Evolutionary conservation across 2,113 vertebrate species (phyloP), one percentile per base, ranked within the genome.

Genomic region (Choloepus hoffmanni): DNA sequence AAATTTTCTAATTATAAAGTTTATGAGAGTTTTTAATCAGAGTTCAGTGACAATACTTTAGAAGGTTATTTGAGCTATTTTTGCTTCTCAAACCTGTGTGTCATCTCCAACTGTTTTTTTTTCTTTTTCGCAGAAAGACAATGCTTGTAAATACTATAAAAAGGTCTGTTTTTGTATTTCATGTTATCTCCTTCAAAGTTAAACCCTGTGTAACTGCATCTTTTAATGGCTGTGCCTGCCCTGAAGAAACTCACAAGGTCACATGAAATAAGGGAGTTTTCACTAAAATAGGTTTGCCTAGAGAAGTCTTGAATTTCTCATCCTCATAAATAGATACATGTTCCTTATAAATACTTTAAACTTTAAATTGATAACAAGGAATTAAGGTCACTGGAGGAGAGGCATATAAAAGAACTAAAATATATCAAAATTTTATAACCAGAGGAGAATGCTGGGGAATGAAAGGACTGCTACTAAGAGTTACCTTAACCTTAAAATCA

Each of bases 251-350:
- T 76, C 60, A 26, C 0, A 0, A 87, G 33, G 43, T 81, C 53
- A 88, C 45, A 73, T 77, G 70, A 84, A 92, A 67, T 28, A n/a
- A 1, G 73, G 7, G 7, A 45, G 65, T 90, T 58, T 68, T 97
- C 36, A 70, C 40, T n/a, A 53, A 94, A 96, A 92, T 63, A 89
- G 36, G 62, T 82, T 89, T 94, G 77, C 45, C 86, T 95, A 36
- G 40, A 93, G 55, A 88, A 79, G 19, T 68, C 67, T 91, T 92
- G 26, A 62, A 63, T 85, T 88, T 94, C 62, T 85, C 62, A 78
- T 79, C 24, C 40, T 85, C 63, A 40, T 92, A 85, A 94, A 96
- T 36, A 94, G 28, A 85, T 21, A 77, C 24, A 77, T 73, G 23
- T 76, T 73, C 62, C 48, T 92, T 92, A 21, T 77, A 77, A 95